Percentiles rank a stretch among this genome's conserved stretches.
These are phyloP conservation scores for Phyllotis vaccarum DNA, from an alignment of 2,797 vertebrate genomes.

Conservation along the genomic window DNA sequence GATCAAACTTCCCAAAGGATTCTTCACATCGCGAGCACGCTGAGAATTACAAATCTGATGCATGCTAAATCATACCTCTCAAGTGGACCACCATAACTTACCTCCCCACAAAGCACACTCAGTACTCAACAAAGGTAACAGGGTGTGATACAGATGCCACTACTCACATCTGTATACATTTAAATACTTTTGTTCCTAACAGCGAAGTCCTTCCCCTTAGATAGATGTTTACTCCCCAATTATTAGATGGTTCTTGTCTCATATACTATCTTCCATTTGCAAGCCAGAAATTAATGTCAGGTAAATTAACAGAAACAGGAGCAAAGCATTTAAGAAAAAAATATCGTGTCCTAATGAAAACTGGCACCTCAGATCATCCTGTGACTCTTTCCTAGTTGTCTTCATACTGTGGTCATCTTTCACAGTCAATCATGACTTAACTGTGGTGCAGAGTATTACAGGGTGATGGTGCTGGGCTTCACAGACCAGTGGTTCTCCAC, in stretches of 20 bases:
- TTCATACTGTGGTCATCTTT: background rate
- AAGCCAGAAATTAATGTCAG: background rate
- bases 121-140: slow-evolving; percentile 39
- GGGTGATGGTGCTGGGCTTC: background rate
- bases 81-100: background rate
- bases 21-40: background rate
- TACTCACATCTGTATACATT: slow-evolving; percentile 1
- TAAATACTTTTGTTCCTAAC: slow-evolving; percentile 28
- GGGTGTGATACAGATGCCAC: background rate
- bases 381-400: background rate
- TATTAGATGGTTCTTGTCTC: background rate
- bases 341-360: background rate
- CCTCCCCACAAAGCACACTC: background rate
- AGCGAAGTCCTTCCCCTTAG: slow-evolving; percentile 3
- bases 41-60: slow-evolving; percentile 14
- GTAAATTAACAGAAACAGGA: background rate
- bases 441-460: background rate
- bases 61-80: background rate
- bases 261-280: background rate
- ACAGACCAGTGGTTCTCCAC: background rate
- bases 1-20: slow-evolving; percentile 33
- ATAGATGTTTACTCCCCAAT: background rate
- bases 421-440: background rate
- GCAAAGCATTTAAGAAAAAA: slow-evolving; percentile 20
- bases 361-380: background rate